Base-by-base conservation (phyloP, 2,888 invertebrate species). In the Aphrophora alni region DNA sequence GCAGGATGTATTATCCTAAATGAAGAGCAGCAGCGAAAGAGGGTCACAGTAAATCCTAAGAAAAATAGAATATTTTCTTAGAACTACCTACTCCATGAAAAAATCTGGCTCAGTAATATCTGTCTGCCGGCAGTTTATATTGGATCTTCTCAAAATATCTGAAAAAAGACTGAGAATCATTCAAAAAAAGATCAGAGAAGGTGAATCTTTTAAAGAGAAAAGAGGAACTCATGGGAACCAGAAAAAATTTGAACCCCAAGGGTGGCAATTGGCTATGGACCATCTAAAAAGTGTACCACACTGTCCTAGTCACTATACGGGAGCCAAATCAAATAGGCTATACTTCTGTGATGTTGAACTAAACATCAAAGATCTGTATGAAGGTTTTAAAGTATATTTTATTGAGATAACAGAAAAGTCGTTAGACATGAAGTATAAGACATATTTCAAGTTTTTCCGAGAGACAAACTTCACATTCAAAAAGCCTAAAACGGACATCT, bases 401-500 rank as follows among this genome's bases (percentile, higher is more conserved):
- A 33, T 5, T 5, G 33, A 33, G 33, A 33, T 5, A 33, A 80
- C 82, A 21, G 80, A 73, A 14, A 77, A 24, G 10, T 33, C 14
- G 8, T 68, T 83, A 38, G 71, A 77, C 26, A 81, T 81, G 76
- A 77, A 75, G 72, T 80, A 81, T 38, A 81, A 81, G 25, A 83
- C 82, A 21, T 82, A 82, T 76, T 80, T 82, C 68, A 80, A 82
- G 70, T 83, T 82, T 75, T 83, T 81, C 38, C 38, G 82, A 12
- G 21, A 83, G 72, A 82, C 73, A 21, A 74, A 82, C 33, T 82
- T 74, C 75, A 77, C 81, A 12, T 79, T 81, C 38, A 75, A 72
- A 24, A 79, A 74, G 78, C 81, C 82, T n/a, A 81, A 82, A 21
- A 79, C 81, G 78, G 84, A 84, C 81, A 83, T 81, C 14, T 84